Conservation (phyloP, 2,888 invertebrate genomes). For the Temnothorax unifasciatus region DNA sequence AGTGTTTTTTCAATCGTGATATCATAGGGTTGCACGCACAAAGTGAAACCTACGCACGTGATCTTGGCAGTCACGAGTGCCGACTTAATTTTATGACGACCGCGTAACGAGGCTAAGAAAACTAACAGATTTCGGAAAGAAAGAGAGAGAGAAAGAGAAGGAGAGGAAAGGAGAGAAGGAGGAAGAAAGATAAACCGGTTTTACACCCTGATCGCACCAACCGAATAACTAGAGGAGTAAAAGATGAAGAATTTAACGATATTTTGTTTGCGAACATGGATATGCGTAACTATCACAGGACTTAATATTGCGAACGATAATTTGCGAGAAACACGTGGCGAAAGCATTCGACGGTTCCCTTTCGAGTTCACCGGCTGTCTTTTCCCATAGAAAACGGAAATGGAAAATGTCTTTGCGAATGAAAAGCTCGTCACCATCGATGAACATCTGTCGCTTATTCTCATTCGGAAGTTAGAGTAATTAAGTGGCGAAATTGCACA, state of each 20-base stretch:
- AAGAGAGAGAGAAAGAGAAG: background rate
- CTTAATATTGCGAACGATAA: background rate
- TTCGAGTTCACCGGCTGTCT: slow-evolving; percentile 55
- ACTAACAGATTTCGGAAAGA: slow-evolving; percentile 28
- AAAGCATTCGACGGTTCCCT: background rate
- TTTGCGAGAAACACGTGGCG: background rate
- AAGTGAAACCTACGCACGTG: slow-evolving; percentile 34
- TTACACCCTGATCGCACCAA: background rate
- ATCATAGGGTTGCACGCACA: slow-evolving; percentile 45
- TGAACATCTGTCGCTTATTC: slow-evolving; percentile 70
- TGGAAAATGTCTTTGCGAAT: slow-evolving; percentile 58
- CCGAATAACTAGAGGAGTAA: background rate
- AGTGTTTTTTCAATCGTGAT: slow-evolving; percentile 50
- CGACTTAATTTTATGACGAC: slow-evolving; percentile 41
- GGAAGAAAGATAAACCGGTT: background rate
- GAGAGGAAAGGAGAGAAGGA: background rate
- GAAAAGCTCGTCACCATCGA: slow-evolving; percentile 66
- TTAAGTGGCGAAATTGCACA: slow-evolving; percentile 34
- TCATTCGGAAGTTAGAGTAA: slow-evolving; percentile 25
- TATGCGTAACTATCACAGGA: background rate
- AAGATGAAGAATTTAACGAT: background rate
- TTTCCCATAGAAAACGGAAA: slow-evolving; percentile 64
- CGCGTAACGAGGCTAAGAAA: slow-evolving; percentile 27
- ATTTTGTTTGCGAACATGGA: background rate
- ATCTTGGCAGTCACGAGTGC: slow-evolving; percentile 39